Evolutionary conservation across 2,888 invertebrate genomes (phyloP), one percentile per base, ranked within the genome.

Genomic region (Agelastica alni): DNA sequence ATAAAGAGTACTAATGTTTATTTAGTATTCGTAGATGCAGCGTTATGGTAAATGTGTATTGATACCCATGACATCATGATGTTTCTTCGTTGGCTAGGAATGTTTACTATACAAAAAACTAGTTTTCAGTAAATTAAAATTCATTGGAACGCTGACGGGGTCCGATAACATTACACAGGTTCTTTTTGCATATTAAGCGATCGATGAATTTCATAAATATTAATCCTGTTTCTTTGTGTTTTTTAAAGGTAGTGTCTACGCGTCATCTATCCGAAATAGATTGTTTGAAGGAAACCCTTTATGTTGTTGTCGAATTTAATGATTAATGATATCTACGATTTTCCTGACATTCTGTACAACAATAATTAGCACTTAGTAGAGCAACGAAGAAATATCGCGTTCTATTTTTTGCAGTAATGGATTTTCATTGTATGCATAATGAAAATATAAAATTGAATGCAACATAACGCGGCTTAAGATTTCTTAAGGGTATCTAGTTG

Each of bases 161-260:
- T 9, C 47, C 30, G 47, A 48, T 48, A 48, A 48, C 17, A 39
- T 39, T 48, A n/a, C n/a, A 39, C 37, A 30, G 13, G 37, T 48
- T 48, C 28, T 34, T 36, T 32, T 28, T 30, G 13, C 47, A n/a
- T 36, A 39, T 26, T n/a, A 14, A 26, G 2, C 7, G 20, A 53
- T 53, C 53, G 36, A 53, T 53, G 43, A 13, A 37, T 46, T 53
- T 53, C 48, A 53, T 46, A 37, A 34, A 37, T 47, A 47, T 53
- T 53, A 53, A 47, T 53, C 20, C 13, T 9, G 20, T 47, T 20
- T 42, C 42, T 47, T 53, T 41, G 41, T 47, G 34, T 32, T 36
- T 53, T 51, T 45, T n/a, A 45, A 44, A 34, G 47, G 42, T 48
- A 42, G 46, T 53, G 48, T 43, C 47, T 36, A 48, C 34, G 42